These are phyloP conservation scores for Nesoenas mayeri DNA, from an alignment of 2,113 vertebrate species.

Conservation along the genomic window DNA sequence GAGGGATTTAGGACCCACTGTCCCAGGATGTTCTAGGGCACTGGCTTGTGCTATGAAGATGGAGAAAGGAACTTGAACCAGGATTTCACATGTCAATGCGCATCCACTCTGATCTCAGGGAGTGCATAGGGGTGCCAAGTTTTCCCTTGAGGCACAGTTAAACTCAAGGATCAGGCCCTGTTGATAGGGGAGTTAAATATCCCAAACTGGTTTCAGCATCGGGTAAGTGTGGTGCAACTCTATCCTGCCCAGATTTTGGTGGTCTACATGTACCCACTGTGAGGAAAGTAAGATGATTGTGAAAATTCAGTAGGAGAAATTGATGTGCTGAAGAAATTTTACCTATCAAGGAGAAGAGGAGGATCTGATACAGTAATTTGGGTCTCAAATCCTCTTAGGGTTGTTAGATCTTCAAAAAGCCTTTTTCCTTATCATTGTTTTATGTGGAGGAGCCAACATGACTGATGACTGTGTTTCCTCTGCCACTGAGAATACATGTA, in stretches of 20 bases:
- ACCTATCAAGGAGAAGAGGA: background rate
- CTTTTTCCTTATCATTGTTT: background rate
- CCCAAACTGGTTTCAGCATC: background rate
- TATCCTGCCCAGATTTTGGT: background rate
- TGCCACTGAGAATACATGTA: background rate
- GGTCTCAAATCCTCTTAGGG: background rate
- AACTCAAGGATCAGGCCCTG: background rate
- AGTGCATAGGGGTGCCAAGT: fast-evolving
- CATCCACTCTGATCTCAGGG: background rate
- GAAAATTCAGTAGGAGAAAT: background rate
- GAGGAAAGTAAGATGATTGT: background rate
- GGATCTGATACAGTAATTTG: background rate
- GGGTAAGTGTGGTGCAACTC: background rate
- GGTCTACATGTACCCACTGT: background rate
- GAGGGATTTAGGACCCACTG: background rate
- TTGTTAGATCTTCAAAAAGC: background rate
- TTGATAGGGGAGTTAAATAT: background rate
- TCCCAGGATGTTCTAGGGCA: background rate
- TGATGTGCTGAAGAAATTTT: background rate
- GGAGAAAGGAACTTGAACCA: background rate
- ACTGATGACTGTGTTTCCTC: background rate
- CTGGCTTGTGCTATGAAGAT: background rate
- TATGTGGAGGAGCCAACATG: background rate
- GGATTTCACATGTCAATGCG: background rate
- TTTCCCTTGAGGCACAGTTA: background rate